Evolutionary conservation across 2,113 vertebrate genomes (phyloP).

Genomic region (rat (Rattus norvegicus)): DNA sequence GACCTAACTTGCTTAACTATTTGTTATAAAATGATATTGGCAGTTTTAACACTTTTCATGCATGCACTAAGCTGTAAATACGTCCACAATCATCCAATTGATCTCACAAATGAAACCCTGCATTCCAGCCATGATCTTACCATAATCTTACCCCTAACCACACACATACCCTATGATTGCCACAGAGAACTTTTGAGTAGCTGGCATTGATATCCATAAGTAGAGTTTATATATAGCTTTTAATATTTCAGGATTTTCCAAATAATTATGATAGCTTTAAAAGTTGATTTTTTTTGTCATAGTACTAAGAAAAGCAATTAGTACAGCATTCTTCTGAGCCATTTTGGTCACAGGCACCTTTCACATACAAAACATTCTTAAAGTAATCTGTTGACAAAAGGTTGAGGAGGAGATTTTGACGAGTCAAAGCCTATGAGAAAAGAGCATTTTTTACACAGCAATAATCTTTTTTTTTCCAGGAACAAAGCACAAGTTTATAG

Average conservation of each 20-base stretch:
- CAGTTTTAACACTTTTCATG: neutral
- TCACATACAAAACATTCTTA: neutral
- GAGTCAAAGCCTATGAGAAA: neutral
- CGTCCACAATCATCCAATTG: neutral
- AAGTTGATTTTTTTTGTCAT: neutral
- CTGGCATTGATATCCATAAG: too few relatives aligned
- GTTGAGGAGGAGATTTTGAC: neutral
- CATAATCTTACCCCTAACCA: neutral
- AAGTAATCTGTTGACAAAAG: neutral
- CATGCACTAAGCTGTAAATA: neutral
- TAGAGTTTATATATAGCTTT: neutral
- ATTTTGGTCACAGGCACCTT: neutral
- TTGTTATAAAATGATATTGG: neutral
- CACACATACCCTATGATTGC: neutral
- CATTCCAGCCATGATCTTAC: neutral
- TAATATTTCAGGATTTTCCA: neutral
- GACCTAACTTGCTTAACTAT: neutral
- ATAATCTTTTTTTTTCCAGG: neutral
- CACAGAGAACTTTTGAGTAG: neutral
- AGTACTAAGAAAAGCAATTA: neutral
- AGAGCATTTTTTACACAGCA: neutral
- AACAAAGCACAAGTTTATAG: neutral
- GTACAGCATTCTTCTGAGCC: neutral
- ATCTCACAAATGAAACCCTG: neutral
- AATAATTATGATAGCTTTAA: neutral